These are phyloP conservation scores for Ceyx cyanopectus DNA, from an alignment of 2,113 vertebrate genomes.

Conservation along the genomic window DNA sequence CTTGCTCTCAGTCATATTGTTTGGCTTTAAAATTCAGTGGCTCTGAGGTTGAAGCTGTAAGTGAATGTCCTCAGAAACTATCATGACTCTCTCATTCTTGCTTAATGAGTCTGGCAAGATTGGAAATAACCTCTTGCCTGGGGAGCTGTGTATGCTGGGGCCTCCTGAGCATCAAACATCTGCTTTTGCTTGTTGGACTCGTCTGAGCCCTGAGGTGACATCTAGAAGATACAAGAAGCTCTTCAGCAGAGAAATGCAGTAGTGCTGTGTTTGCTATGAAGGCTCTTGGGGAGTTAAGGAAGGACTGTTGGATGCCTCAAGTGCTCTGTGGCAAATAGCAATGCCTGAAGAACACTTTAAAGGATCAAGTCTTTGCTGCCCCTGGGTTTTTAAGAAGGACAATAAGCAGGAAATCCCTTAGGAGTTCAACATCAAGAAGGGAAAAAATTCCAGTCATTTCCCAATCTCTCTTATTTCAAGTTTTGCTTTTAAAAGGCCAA, in stretches of 20 bases:
- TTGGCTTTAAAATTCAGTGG: background rate
- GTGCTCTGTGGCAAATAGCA: background rate
- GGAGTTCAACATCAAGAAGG: background rate
- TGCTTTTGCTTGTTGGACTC: constrained; percentile 26
- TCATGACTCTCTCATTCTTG: background rate
- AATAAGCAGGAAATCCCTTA: background rate
- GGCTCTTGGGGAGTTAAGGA: background rate
- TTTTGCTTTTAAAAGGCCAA: background rate
- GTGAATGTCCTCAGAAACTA: background rate
- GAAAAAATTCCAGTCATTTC: background rate
- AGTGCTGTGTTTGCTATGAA: background rate
- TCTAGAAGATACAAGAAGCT: background rate
- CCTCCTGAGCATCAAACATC: background rate
- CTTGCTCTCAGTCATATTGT: background rate
- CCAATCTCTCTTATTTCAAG: background rate
- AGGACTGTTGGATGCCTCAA: background rate
- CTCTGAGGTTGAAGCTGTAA: background rate
- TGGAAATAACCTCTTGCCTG: background rate
- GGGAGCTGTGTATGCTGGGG: background rate
- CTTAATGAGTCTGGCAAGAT: background rate
- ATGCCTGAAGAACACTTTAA: background rate
- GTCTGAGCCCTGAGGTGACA: background rate
- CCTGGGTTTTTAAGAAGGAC: background rate
- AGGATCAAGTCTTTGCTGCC: background rate
- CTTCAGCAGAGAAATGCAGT: background rate